phyloP scores from a whole-genome alignment of 2,888 invertebrate species.

The Epinotia bilunana region DNA sequence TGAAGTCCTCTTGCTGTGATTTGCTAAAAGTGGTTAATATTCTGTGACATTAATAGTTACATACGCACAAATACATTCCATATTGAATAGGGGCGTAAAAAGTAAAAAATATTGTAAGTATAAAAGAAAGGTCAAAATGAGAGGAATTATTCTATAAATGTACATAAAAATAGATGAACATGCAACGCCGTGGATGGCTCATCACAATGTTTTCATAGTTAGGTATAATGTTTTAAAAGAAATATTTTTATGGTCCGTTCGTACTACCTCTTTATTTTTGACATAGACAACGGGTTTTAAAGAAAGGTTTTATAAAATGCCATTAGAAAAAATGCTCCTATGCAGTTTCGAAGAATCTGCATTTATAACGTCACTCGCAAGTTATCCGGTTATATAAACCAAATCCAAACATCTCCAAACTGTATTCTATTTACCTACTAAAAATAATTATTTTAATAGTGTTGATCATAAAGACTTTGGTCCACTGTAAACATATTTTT shows the following conservation, averaged over 20 bases:
- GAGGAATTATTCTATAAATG: slow-evolving; percentile 82
- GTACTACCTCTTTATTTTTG: slow-evolving; percentile 56
- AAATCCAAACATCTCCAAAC: no score
- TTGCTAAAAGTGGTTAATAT: not conserved
- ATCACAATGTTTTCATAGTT: slow-evolving; percentile 41
- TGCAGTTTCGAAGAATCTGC: not conserved
- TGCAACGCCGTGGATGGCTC: slow-evolving; percentile 63
- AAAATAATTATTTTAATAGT: not conserved
- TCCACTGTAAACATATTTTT: slow-evolving; percentile 1
- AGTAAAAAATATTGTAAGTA: slow-evolving; percentile 70
- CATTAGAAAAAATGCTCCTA: not conserved
- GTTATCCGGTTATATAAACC: not conserved
- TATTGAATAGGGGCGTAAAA: slow-evolving; percentile 65
- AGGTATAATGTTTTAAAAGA: slow-evolving; percentile 41
- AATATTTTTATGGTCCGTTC: slow-evolving; percentile 55
- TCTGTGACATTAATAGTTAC: not conserved
- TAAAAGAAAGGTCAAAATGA: slow-evolving; percentile 82
- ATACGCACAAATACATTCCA: slow-evolving; percentile 5
- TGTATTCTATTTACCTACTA: not conserved
- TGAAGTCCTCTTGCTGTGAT: not conserved
- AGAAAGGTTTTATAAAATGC: slow-evolving; percentile 32
- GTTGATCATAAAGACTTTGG: not conserved
- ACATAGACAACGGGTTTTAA: slow-evolving; percentile 22
- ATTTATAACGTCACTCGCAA: not conserved
- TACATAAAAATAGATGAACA: slow-evolving; percentile 72